Evolutionary conservation across 2,113 vertebrate species (phyloP).

Genomic region (Ophiodon elongatus): DNA sequence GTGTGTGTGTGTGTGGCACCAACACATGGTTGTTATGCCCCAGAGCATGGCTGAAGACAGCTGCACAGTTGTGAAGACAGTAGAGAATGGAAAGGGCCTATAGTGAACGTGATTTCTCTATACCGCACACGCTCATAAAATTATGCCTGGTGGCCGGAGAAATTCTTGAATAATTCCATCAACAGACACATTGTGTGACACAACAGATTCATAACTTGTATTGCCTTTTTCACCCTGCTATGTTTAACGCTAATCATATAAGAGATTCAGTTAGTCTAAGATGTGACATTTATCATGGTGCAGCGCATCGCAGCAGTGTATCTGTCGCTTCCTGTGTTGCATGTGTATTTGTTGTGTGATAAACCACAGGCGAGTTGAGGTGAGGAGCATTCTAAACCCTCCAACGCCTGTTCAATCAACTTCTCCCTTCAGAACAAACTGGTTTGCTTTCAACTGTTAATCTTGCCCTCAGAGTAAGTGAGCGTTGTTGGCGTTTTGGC

Average conservation of each 20-base stretch:
- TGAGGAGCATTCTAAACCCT: slow-evolving; percentile 44
- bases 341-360: slow-evolving; percentile 11
- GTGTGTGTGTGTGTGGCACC: slow-evolving; percentile 36
- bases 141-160: slow-evolving; percentile 49
- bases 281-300: background rate
- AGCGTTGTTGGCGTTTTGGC: slow-evolving; percentile 62
- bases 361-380: slow-evolving; percentile 24
- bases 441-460: slow-evolving; percentile 66
- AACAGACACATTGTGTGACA: slow-evolving; percentile 53
- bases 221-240: background rate
- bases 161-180: slow-evolving; percentile 53
- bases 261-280: background rate
- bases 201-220: slow-evolving; percentile 39
- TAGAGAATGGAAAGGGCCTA: slow-evolving; percentile 47
- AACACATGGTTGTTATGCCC: slow-evolving; percentile 70
- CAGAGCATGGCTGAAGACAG: slow-evolving; percentile 67
- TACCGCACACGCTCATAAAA: slow-evolving; percentile 50
- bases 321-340: background rate
- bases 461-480: slow-evolving; percentile 69
- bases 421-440: slow-evolving; percentile 58
- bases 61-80: slow-evolving; percentile 71
- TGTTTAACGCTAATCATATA: slow-evolving; percentile 16
- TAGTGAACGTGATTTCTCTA: slow-evolving; percentile 47
- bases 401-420: slow-evolving; percentile 52
- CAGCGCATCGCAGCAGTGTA: background rate